phyloP scores from a whole-genome alignment of 2,797 vertebrate species.

The Scolopax rusticola region DNA sequence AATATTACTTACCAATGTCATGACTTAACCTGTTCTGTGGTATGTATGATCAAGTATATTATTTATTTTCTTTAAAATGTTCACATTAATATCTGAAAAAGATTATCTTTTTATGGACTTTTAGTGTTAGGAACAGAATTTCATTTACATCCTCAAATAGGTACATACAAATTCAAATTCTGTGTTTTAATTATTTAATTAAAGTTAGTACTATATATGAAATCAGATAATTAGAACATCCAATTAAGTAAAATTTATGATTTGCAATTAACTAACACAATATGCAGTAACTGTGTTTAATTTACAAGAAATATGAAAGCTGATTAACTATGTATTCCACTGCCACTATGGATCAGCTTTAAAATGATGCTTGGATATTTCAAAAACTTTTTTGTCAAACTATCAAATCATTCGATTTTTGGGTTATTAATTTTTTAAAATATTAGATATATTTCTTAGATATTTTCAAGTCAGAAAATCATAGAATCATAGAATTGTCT shows the following conservation, averaged over 20 bases:
- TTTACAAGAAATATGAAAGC: background rate
- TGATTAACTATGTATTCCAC: background rate
- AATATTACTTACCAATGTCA: background rate
- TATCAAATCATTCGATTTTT: background rate
- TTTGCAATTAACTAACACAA: background rate
- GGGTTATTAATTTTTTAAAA: background rate
- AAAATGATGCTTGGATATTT: background rate
- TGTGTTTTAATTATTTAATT: slow-evolving; percentile 16
- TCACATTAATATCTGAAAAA: background rate
- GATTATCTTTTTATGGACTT: background rate
- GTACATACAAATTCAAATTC: background rate
- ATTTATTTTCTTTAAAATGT: background rate
- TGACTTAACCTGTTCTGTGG: background rate
- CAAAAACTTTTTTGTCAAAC: background rate
- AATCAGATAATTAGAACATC: background rate
- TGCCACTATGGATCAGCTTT: background rate
- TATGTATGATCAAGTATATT: background rate
- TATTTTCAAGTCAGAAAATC: background rate
- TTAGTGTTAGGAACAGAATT: background rate
- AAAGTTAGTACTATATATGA: background rate
- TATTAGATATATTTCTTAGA: background rate
- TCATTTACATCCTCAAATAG: background rate
- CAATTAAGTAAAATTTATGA: slow-evolving; percentile 26
- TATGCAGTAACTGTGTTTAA: background rate
- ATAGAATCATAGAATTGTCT: too few species aligned